These are phyloP conservation scores for Drosophila dives DNA, from an alignment of 2,888 invertebrate species.

Conservation along the genomic window DNA sequence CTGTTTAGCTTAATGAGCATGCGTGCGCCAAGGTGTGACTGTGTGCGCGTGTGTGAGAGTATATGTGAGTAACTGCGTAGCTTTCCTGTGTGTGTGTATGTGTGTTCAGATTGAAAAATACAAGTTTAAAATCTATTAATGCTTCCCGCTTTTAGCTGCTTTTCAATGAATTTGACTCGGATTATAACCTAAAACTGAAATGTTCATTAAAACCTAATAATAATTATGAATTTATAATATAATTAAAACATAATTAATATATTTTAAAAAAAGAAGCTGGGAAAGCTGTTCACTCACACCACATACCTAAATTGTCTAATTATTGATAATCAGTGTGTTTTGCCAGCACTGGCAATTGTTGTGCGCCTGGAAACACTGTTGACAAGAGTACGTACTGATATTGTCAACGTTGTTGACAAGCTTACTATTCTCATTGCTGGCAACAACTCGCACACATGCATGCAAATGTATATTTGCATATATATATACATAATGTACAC, in stretches of 20 bases:
- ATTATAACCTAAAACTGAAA: not conserved
- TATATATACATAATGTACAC: not conserved
- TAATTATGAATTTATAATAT: not conserved
- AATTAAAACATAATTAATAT: no score
- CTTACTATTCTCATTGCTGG: constrained; percentile 1
- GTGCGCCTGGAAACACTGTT: not conserved
- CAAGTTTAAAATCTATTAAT: not conserved
- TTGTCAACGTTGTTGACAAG: not conserved
- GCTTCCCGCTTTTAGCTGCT: not conserved
- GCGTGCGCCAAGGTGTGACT: constrained; percentile 33
- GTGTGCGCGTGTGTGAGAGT: not conserved
- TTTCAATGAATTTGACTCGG: not conserved
- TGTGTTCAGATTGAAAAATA: constrained; percentile 1
- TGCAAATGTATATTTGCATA: not conserved
- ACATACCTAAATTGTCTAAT: not conserved
- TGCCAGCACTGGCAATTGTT: not conserved
- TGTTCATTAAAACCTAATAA: not conserved
- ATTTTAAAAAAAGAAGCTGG: not conserved
- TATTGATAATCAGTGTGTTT: not conserved
- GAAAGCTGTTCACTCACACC: not conserved
- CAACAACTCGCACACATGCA: not conserved
- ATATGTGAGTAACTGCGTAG: not conserved
- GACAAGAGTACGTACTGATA: not conserved
- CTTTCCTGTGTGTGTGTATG: not conserved
- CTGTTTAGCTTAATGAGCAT: constrained; percentile 60